phyloP scores from a whole-genome alignment of 2,888 invertebrate species.

The Tanytarsus gracilentus region DNA sequence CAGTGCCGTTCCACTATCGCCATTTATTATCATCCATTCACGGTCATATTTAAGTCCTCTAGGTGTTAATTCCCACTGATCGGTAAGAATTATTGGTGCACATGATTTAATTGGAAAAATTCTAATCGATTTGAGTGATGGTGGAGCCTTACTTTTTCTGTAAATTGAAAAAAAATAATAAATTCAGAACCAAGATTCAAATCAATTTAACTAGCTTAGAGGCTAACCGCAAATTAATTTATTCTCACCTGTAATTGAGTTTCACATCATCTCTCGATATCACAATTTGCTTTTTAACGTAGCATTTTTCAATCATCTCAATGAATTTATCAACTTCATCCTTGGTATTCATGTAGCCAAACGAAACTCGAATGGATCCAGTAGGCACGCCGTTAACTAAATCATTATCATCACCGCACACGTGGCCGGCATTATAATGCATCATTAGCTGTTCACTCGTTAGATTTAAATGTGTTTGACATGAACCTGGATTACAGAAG shows the following conservation, averaged over 20 bases:
- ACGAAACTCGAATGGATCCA: constrained; percentile 84
- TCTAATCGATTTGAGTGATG: constrained; percentile 46
- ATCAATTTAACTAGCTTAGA: too few relatives aligned
- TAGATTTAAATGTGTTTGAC: constrained; percentile 68
- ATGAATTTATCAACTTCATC: constrained; percentile 64
- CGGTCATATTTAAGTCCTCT: constrained; percentile 83
- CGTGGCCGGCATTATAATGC: constrained; percentile 78
- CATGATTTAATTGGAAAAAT: constrained; percentile 91
- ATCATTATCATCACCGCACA: constrained; percentile 84
- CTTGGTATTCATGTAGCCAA: constrained; percentile 79
- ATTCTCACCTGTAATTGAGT: neutral
- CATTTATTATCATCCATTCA: constrained; percentile 85
- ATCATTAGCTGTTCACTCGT: constrained; percentile 59
- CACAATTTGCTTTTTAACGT: constrained; percentile 45
- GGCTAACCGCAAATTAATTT: neutral
- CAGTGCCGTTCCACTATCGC: constrained; percentile 63
- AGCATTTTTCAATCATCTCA: constrained; percentile 65
- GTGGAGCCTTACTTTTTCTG: neutral
- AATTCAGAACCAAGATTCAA: too few relatives aligned
- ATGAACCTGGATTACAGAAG: constrained; percentile 94
- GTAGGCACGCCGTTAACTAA: constrained; percentile 79
- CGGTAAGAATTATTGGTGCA: constrained; percentile 59
- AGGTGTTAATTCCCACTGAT: constrained; percentile 60
- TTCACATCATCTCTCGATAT: constrained; percentile 31
- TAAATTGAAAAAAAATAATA: too few relatives aligned